Evolutionary conservation across 2,797 vertebrate genomes (phyloP).

Genomic region (Coluber constrictor): DNA sequence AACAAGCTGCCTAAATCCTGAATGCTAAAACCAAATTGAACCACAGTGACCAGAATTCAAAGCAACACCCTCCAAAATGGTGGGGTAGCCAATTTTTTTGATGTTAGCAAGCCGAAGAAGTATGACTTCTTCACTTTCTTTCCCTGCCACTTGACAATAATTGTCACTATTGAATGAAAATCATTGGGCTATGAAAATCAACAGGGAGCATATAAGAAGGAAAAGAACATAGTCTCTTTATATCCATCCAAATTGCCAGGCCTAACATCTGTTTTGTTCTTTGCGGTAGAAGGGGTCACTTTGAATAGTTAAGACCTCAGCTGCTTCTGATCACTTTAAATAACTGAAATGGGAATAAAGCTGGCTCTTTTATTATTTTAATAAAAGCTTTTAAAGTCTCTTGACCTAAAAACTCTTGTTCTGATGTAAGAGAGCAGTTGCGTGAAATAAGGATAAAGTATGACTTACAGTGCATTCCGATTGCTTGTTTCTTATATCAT

Average conservation of each 20-base stretch:
- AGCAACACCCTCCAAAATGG: not conserved
- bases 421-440: not conserved
- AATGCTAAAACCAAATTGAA: not conserved
- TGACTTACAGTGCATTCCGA: no score
- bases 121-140: not conserved
- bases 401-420: not conserved
- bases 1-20: not conserved
- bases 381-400: not conserved
- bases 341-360: not conserved
- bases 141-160: not conserved
- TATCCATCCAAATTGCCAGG: not conserved
- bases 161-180: not conserved
- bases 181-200: not conserved
- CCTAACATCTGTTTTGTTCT: not conserved
- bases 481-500: not conserved
- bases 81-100: not conserved
- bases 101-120: not conserved
- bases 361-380: not conserved
- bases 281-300: not conserved
- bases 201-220: not conserved
- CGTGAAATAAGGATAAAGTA: not conserved
- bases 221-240: not conserved
- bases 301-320: not conserved
- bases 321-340: not conserved
- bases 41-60: not conserved